phyloP scores from a whole-genome alignment of 1,140 invertebrate genomes.

The Eriosoma lanigerum region DNA sequence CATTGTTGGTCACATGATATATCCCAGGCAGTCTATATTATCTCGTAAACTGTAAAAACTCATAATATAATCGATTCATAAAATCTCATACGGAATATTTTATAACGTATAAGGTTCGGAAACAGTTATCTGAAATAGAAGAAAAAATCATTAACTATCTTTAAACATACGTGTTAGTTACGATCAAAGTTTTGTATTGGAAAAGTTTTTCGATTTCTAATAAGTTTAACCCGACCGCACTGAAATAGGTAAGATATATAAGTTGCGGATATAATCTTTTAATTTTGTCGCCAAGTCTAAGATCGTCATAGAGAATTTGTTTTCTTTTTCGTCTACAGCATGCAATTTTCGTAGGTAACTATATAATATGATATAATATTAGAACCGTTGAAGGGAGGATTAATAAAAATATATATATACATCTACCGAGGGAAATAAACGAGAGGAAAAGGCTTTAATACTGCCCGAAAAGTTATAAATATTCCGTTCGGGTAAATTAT shows the following conservation, averaged over 20 bases:
- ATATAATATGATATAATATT: background rate
- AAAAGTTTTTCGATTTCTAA: slow-evolving; percentile 31
- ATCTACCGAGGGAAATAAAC: no score
- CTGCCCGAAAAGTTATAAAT: background rate
- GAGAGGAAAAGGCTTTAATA: background rate
- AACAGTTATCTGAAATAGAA: background rate
- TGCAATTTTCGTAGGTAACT: background rate
- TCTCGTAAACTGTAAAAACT: background rate
- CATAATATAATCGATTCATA: background rate
- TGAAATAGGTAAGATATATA: no score
- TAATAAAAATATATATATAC: background rate
- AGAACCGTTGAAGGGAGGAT: background rate
- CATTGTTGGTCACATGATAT: no score
- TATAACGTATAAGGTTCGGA: background rate
- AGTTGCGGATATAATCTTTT: background rate
- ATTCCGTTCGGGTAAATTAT: background rate
- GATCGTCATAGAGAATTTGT: no score
- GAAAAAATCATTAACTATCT: slow-evolving; percentile 14
- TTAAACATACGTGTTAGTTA: background rate
- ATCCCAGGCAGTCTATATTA: no score
- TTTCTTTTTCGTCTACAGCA: no score
- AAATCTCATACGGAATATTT: background rate
- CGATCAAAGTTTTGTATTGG: slow-evolving; percentile 15
- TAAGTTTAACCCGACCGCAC: background rate
- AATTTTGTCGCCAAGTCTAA: background rate